Percentiles rank a stretch among this genome's conserved stretches.
These are phyloP conservation scores for Magallana angulata DNA, from an alignment of 1,140 invertebrate species.

Conservation along the genomic window DNA sequence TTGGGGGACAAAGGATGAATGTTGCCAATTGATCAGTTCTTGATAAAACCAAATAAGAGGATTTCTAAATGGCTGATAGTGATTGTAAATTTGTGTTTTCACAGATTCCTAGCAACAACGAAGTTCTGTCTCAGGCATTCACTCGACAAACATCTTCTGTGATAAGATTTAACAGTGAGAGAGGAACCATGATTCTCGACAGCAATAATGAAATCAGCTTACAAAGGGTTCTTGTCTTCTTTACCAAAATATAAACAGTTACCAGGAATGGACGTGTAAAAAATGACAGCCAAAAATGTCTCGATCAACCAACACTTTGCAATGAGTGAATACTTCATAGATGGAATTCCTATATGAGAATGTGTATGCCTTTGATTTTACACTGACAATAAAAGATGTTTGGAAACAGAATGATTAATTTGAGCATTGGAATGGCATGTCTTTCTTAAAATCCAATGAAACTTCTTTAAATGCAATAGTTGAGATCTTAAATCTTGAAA, in stretches of 20 bases:
- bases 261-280: not conserved
- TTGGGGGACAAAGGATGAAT: not conserved
- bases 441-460: not conserved
- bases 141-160: constrained; percentile 1
- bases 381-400: not conserved
- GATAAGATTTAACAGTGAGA: not conserved
- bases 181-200: not conserved
- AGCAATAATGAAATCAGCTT: not conserved
- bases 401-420: not conserved
- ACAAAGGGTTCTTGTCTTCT: not conserved
- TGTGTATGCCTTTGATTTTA: not conserved
- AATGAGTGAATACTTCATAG: not conserved
- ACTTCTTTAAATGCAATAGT: too few species aligned
- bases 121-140: constrained; percentile 7
- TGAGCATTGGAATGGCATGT: not conserved
- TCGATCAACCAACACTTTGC: not conserved
- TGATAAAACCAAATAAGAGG: constrained; percentile 32
- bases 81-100: constrained; percentile 27
- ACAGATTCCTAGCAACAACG: constrained; percentile 21
- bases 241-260: constrained; percentile 7
- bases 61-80: constrained; percentile 18
- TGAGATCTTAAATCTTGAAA: too few species aligned
- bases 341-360: not conserved
- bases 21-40: constrained; percentile 33
- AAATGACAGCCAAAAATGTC: not conserved